These are phyloP conservation scores for Trichogramma evanescens DNA, from an alignment of 2,888 invertebrate genomes.

Conservation along the genomic window DNA sequence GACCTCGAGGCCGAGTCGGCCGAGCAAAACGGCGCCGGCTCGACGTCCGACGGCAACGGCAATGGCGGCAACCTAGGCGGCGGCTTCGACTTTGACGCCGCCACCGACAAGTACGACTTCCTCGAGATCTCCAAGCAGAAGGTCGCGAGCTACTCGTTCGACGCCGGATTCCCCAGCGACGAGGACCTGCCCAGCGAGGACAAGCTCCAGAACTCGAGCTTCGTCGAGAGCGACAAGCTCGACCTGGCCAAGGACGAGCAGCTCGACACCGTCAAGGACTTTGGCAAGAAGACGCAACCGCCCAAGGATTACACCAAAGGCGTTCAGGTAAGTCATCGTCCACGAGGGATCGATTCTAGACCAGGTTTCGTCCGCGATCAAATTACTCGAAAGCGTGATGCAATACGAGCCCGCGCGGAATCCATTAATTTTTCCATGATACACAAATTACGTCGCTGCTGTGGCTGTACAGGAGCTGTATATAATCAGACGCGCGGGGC, in stretches of 20 bases:
- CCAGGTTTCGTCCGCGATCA: too few relatives aligned
- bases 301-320: constrained; percentile 31
- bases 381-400: too few relatives aligned
- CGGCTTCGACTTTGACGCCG: not conserved
- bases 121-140: constrained; percentile 27
- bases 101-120: constrained; percentile 29
- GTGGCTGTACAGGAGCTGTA: too few relatives aligned
- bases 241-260: constrained; percentile 24
- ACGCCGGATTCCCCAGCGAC: constrained; percentile 36
- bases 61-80: not conserved
- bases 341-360: too few relatives aligned
- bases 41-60: constrained; percentile 1
- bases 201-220: constrained; percentile 43
- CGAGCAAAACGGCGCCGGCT: constrained; percentile 38
- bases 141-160: constrained; percentile 31
- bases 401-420: too few relatives aligned
- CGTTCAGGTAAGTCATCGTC: constrained; percentile 24
- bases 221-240: constrained; percentile 34
- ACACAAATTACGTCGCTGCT: too few relatives aligned
- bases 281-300: constrained; percentile 20
- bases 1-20: constrained; percentile 64
- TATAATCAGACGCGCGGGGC: too few relatives aligned
- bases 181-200: constrained; percentile 39
- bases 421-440: too few relatives aligned
- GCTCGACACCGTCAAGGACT: not conserved